These are phyloP conservation scores for Ophioderma brevispina DNA, from an alignment of 35 echinoderm and acorn worm genomes.

Conservation along the genomic window DNA sequence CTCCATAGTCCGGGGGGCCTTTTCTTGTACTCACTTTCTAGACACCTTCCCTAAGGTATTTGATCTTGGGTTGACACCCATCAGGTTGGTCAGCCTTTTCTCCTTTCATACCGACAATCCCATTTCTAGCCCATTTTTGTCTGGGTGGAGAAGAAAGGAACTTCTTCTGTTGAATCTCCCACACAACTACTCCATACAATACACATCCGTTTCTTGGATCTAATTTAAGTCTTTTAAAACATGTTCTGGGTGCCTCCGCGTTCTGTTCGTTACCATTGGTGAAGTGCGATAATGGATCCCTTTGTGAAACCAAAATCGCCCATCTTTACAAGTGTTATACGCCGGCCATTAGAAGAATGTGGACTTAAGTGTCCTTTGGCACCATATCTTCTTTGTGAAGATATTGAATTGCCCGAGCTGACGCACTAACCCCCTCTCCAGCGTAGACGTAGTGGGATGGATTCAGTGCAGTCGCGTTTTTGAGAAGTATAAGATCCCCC, in stretches of 20 bases:
- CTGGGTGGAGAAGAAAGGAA: background rate
- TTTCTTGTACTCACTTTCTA: too few species aligned
- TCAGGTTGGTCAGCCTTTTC: background rate
- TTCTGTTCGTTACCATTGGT: background rate
- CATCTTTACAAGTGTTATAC: background rate
- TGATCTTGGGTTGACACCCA: too few species aligned
- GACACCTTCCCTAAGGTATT: too few species aligned
- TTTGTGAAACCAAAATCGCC: background rate
- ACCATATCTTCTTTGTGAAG: background rate
- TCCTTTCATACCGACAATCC: background rate
- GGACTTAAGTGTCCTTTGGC: background rate
- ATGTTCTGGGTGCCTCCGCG: background rate
- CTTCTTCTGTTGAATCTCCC: background rate
- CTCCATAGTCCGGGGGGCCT: too few species aligned
- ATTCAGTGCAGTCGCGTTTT: background rate
- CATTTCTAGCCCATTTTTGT: background rate
- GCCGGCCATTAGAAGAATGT: background rate
- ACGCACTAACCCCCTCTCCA: background rate
- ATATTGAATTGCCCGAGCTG: background rate
- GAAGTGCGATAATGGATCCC: background rate
- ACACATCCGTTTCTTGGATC: background rate
- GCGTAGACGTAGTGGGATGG: background rate
- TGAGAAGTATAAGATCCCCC: background rate
- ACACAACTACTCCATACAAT: background rate
- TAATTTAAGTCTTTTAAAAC: background rate